phyloP scores from a whole-genome alignment of 2,888 invertebrate species.

The Cantharis rufa region DNA sequence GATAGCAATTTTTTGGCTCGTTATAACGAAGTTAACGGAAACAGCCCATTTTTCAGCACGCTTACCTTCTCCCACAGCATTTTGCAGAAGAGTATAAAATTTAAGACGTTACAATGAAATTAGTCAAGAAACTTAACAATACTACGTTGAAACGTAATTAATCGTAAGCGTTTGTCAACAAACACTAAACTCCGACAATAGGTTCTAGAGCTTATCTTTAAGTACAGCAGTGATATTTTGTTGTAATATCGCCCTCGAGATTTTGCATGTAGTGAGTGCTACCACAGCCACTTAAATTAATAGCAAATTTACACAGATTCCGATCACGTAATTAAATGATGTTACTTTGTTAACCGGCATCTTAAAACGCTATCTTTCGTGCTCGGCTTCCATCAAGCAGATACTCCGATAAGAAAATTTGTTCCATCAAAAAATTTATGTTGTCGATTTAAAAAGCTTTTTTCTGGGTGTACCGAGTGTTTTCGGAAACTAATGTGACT shows the following conservation, averaged over 20 bases:
- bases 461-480: not conserved
- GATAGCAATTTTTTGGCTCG: not conserved
- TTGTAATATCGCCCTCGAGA: constrained; percentile 21
- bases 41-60: not conserved
- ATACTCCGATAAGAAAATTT: not conserved
- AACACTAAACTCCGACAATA: constrained; percentile 19
- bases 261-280: not conserved
- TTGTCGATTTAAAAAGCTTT: not conserved
- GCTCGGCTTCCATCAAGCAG: not conserved
- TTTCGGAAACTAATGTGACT: not conserved
- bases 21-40: not conserved
- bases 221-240: constrained; percentile 18
- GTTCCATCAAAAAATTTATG: no score
- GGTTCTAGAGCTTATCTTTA: constrained; percentile 13
- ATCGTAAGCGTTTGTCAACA: constrained; percentile 16
- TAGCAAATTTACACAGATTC: constrained; percentile 11
- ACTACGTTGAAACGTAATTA: constrained; percentile 9
- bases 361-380: not conserved
- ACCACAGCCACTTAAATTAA: constrained; percentile 19
- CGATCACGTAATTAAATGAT: constrained; percentile 3
- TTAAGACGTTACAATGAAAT: not conserved
- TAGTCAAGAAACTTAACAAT: not conserved
- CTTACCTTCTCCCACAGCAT: not conserved
- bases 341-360: not conserved
- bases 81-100: not conserved